Conservation (phyloP, 1,140 invertebrate species). For the Spodoptera litura region DNA sequence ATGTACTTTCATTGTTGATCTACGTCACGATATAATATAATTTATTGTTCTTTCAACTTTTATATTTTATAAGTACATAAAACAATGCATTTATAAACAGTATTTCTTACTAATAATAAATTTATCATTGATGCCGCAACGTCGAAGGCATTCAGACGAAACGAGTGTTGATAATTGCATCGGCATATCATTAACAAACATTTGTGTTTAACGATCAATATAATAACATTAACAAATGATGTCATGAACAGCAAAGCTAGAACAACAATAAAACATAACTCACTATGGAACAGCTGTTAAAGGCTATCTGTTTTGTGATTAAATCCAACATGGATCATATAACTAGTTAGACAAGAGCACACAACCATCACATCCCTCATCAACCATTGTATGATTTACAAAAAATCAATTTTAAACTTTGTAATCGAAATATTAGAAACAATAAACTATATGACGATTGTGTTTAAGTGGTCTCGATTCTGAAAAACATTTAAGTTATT, state of each 20-base stretch:
- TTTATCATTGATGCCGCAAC: constrained; percentile 23
- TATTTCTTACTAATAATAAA: constrained; percentile 23
- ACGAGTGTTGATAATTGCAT: constrained; percentile 46
- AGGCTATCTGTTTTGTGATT: constrained; percentile 35
- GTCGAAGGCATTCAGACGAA: constrained; percentile 43
- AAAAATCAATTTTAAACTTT: too few species aligned
- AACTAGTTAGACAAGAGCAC: too few species aligned
- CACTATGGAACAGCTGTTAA: constrained; percentile 16
- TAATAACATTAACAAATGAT: constrained; percentile 52
- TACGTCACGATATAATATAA: constrained; percentile 7
- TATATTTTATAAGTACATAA: constrained; percentile 29
- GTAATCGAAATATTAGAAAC: too few species aligned
- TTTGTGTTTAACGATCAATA: constrained; percentile 44
- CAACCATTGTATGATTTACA: too few species aligned
- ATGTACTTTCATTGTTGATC: constrained; percentile 7
- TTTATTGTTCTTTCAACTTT: constrained; percentile 4
- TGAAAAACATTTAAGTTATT: background rate
- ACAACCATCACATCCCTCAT: too few species aligned
- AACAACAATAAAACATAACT: constrained; percentile 25
- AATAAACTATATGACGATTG: too few species aligned
- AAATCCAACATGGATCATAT: background rate
- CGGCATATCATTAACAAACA: constrained; percentile 50
- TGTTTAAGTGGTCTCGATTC: too few species aligned
- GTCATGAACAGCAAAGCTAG: constrained; percentile 23
- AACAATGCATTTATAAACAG: constrained; percentile 20